Evolutionary conservation across 2,113 vertebrate species (phyloP), one percentile per base, ranked within the genome.

Genomic region (Brachyistius frenatus): DNA sequence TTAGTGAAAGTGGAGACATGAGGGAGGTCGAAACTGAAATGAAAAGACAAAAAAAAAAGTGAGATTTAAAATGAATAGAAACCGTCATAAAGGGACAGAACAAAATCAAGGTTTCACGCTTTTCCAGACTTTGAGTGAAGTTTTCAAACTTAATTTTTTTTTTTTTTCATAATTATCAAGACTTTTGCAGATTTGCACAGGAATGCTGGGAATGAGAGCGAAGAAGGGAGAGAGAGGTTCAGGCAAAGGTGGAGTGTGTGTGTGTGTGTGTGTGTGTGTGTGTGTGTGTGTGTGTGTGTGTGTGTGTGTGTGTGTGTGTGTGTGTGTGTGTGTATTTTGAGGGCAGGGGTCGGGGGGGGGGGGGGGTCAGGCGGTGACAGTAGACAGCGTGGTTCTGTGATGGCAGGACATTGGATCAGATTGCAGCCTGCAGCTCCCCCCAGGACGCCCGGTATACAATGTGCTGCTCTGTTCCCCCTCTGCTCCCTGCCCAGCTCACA

Each of bases 351-450:
- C 23, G 81, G 73, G 78, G 23, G 8, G 44, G 58, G 57, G 39
- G 61, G 61, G 79, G 80, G 74, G 79, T 73, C 65, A 58, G 52
- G 61, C 58, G 79, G 80, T 89, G 89, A 88, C 86, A 89, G 89
- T 89, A 86, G 89, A 88, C 92, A 88, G 89, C 64, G 7, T 70
- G 80, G 84, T 87, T 85, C 73, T 89, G 78, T 80, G 83, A 90
- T 89, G 88, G 86, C 77, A 84, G 89, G 84, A 85, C 76, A 67
- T 81, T 88, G 85, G 91, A 92, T 94, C 93, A 68, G 82, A 83
- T 94, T 92, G 86, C 93, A 90, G 72, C 65, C 60, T 2, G 35
- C 23, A 86, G 73, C 77, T 80, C 84, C 78, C 23, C 76, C 76
- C 86, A 84, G 83, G 61, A 60, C 37, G 37, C 67, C 87, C 84